Conservation (phyloP, 2,888 invertebrate species). For the Agrilus cyanescens region DNA sequence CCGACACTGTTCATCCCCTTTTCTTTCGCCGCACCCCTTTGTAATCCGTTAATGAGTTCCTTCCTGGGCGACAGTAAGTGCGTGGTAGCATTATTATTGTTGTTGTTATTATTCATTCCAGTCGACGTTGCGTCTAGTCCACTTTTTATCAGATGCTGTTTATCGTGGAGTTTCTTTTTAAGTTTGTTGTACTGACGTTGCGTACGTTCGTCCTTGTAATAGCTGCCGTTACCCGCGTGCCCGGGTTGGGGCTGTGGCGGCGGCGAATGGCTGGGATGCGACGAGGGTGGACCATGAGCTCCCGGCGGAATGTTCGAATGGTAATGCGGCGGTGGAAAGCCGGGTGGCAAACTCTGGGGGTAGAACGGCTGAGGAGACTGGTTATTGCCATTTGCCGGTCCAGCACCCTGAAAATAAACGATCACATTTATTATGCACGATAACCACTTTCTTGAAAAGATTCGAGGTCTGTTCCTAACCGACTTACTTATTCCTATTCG, state of each 20-base stretch:
- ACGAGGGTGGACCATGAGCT: conserved; percentile 39
- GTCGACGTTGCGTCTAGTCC: conserved; percentile 6
- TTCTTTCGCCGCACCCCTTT: conserved; percentile 31
- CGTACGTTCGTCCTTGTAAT: conserved; percentile 67
- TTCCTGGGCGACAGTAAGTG: conserved; percentile 60
- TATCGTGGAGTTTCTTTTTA: conserved; percentile 57
- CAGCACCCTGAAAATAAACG: conserved; percentile 47
- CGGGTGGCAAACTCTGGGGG: conserved; percentile 43
- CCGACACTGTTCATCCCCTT: conserved; percentile 47
- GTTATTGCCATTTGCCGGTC: conserved; percentile 57
- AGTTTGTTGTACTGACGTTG: conserved; percentile 68
- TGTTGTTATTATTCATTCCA: conserved; percentile 11
- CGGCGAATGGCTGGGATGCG: conserved; percentile 57
- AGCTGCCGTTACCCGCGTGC: conserved; percentile 23
- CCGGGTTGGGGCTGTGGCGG: conserved; percentile 41
- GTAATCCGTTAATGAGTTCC: conserved; percentile 46
- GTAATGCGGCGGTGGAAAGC: conserved; percentile 35
- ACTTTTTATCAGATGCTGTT: conserved; percentile 26
- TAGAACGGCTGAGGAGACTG: conserved; percentile 59
- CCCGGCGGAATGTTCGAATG: conserved; percentile 43
- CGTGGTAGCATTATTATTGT: conserved; percentile 33
- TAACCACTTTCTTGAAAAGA: too few species aligned
- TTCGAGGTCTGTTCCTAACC: too few species aligned
- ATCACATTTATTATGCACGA: too few species aligned
- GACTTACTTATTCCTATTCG: too few species aligned